Base-by-base conservation (phyloP, 2,888 invertebrate species). In the Drosophila pullipes region DNA sequence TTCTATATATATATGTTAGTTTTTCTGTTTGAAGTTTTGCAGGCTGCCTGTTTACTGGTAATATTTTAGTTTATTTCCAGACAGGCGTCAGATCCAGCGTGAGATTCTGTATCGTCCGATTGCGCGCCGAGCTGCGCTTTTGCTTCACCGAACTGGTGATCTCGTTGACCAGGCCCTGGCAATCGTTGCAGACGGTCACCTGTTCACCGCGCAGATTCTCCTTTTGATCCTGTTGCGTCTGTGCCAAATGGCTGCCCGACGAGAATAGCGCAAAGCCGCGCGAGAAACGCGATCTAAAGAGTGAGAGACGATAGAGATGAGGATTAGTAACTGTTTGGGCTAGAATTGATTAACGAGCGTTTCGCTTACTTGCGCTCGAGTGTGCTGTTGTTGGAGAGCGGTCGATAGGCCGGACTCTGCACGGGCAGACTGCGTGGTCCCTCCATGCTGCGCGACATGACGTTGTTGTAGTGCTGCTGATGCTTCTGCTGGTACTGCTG, bases 171-270 rank as follows among this genome's bases (percentile, higher is more conserved):
- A 98, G 97, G 73, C 97, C 96, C 93, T 97, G 97, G 94, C 98
- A 99, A 94, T 98, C 98, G 93, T 97, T 97, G 93, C 98, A 99
- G 57, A 98, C 98, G 74, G 96, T 96, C 96, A 98, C 97, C 91
- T 97, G 96, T 72, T 97, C 96, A 81, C 96, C 96, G 72, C 96
- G 95, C 57, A 96, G 94, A 28, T 95, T 95, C 91, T 96, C 96
- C 71, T 95, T 94, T 53, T 94, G 94, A 63, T 94, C 93, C 66
- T 92, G 78, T 39, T 76, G 92, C 65, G 82, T 82, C 30, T 93
- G 90, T 47, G 87, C 85, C 35, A 93, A 83, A 41, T 94, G 93
- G 64, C 93, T 95, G 64, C 95, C 94, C 28, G 92, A 92, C 1
- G 94, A 93, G 73, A 95, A 95, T 28, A 95, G 91, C 68, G 95